These are phyloP conservation scores for Misgurnus anguillicaudatus DNA, from an alignment of 2,113 vertebrate species.

Conservation along the genomic window DNA sequence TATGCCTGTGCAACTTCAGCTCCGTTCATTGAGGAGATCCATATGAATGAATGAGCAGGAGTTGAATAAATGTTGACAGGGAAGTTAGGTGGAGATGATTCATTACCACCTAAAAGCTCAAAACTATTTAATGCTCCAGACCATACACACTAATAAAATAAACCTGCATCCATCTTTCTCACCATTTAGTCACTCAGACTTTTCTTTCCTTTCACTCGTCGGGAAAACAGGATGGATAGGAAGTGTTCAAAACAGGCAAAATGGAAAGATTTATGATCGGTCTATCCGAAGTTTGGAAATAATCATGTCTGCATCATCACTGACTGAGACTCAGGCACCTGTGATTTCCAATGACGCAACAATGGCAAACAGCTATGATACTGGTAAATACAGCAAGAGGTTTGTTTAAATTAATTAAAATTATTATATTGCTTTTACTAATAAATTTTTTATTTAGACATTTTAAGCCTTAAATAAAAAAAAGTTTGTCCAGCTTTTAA, in stretches of 20 bases:
- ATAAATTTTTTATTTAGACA: no score
- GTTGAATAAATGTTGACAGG: neutral
- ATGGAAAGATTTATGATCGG: conserved; percentile 41
- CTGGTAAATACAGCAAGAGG: neutral
- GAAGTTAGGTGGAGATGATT: neutral
- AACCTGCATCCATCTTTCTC: neutral
- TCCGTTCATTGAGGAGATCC: conserved; percentile 25
- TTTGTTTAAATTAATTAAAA: neutral
- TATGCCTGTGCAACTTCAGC: neutral
- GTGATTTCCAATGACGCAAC: neutral
- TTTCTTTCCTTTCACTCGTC: conserved; percentile 31
- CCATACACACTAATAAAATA: conserved; percentile 8
- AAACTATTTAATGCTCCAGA: conserved; percentile 15
- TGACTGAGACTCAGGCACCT: neutral
- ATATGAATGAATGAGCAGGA: conserved; percentile 8
- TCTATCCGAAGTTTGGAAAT: conserved; percentile 6
- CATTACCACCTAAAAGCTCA: conserved; percentile 17
- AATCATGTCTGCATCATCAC: conserved; percentile 29
- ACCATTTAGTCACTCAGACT: conserved; percentile 2
- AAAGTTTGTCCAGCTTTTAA: no score
- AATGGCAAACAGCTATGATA: neutral
- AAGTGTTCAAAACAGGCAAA: conserved; percentile 23
- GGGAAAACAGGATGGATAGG: conserved; percentile 40
- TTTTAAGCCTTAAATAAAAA: no score
- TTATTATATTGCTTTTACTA: neutral